Evolutionary conservation across 2,888 invertebrate species (phyloP).

Genomic region (Liposcelis brunnea): DNA sequence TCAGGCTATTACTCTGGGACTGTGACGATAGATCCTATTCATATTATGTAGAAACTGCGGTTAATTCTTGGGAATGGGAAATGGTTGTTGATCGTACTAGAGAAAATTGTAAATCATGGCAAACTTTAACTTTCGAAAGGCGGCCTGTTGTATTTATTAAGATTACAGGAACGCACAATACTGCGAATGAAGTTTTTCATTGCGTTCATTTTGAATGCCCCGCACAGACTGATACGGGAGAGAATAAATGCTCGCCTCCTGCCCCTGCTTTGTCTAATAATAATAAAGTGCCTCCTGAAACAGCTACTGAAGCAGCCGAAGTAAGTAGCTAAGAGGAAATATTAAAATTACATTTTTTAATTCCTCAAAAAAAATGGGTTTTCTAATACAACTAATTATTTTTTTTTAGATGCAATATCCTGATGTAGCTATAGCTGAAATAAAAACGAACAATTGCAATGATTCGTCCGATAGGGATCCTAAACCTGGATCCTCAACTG

Average conservation of each 20-base stretch:
- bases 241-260: conserved; percentile 19
- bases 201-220: conserved; percentile 97
- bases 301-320: conserved; percentile 22
- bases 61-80: conserved; percentile 85
- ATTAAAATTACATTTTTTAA: too few species aligned
- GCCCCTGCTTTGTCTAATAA: conserved; percentile 16
- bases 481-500: too few species aligned
- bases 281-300: conserved; percentile 20
- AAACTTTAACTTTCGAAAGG: conserved; percentile 67
- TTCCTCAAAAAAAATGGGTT: too few species aligned
- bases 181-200: conserved; percentile 96
- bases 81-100: conserved; percentile 74
- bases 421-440: too few species aligned
- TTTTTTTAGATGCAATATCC: too few species aligned
- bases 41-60: conserved; percentile 88
- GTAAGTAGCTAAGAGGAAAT: conserved; percentile 22
- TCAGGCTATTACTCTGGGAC: conserved; percentile 83
- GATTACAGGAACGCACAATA: conserved; percentile 91
- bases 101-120: conserved; percentile 87
- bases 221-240: conserved; percentile 33
- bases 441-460: too few species aligned
- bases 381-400: too few species aligned
- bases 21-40: conserved; percentile 89
- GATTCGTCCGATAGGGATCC: too few species aligned
- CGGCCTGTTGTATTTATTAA: conserved; percentile 82